These are phyloP conservation scores for Sinotaia quadrata DNA, from an alignment of 2,888 invertebrate species.

Conservation along the genomic window DNA sequence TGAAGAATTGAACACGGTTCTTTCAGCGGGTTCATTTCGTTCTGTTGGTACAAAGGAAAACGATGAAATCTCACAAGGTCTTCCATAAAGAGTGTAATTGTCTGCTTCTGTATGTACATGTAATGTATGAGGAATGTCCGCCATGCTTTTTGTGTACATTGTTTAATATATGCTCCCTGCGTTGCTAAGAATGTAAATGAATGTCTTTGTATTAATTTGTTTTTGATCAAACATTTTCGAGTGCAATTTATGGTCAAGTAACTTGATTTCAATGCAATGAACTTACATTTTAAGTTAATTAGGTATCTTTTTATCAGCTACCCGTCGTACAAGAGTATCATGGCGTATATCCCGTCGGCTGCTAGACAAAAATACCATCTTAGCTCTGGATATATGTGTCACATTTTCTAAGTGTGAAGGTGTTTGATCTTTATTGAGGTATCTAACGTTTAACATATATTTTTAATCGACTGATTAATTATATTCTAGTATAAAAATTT, in stretches of 20 bases:
- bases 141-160: constrained; percentile 24
- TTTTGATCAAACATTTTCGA: no score
- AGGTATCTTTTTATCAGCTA: constrained; percentile 13
- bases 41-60: constrained; percentile 67
- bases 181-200: no score
- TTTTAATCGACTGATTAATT: no score
- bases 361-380: constrained; percentile 23
- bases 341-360: constrained; percentile 30
- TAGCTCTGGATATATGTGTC: no score
- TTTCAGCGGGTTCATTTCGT: constrained; percentile 59
- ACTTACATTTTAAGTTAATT: constrained; percentile 17
- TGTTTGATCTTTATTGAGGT: no score
- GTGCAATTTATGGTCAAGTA: no score
- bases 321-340: constrained; percentile 18
- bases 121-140: constrained; percentile 44
- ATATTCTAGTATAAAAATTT: no score
- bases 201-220: no score
- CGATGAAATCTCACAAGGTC: constrained; percentile 71
- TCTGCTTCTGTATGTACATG: constrained; percentile 62
- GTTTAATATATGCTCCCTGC: no score
- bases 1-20: constrained; percentile 65
- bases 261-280: no score
- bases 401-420: no score
- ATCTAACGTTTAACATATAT: no score
- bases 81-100: constrained; percentile 62